Evolutionary conservation across 2,113 vertebrate genomes (phyloP), one percentile per base, ranked within the genome.

Genomic region (Podarcis cretensis): DNA sequence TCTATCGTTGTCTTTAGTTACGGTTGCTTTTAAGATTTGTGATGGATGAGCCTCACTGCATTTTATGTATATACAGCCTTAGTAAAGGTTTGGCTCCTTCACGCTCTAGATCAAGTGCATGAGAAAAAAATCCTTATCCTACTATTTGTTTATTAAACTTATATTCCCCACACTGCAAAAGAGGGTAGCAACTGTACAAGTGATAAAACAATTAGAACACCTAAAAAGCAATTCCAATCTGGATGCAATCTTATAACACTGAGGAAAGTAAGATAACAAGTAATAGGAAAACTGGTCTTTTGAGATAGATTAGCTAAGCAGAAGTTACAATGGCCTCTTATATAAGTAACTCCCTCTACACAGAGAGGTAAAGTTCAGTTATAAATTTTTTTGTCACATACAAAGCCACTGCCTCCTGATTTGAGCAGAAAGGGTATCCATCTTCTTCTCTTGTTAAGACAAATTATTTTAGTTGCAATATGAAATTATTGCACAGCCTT

Each of bases 381-480:
- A 14, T 40, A 4, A 68, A 40, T 3, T 0, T 30, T 86, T 93
- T 40, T 7, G 0, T 89, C 85, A 87, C 90, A 81, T 37, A 20
- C 91, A 79, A 89, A 87, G 76, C 87, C 79, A 80, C 87, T 73
- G 85, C 74, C 82, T 90, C 54, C 40, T 74, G 68, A 83, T 89
- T 86, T 75, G 3, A 0, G 0, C 0, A 69, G 89, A 78, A 78
- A 74, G 84, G 73, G 89, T 83, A n/a, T 87, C 48, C 23, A 25
- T 59, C 25, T 30, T 59, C 1, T 54, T 0, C 0, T 0, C 35
- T 63, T 2, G 4, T 9, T 23, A 84, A n/a, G 16, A 88, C 80
- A 91, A 92, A 73, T 86, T 86, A 90, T 71, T 87, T 83, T 40
- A 89, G 54, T 91, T 88, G 2, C 77, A 91, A 84, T 1, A 0